A percentile compares a stretch with the other conserved stretches of the same genome.
These are phyloP conservation scores for Aphis craccivora DNA, from an alignment of 1,140 invertebrate species.

Conservation along the genomic window DNA sequence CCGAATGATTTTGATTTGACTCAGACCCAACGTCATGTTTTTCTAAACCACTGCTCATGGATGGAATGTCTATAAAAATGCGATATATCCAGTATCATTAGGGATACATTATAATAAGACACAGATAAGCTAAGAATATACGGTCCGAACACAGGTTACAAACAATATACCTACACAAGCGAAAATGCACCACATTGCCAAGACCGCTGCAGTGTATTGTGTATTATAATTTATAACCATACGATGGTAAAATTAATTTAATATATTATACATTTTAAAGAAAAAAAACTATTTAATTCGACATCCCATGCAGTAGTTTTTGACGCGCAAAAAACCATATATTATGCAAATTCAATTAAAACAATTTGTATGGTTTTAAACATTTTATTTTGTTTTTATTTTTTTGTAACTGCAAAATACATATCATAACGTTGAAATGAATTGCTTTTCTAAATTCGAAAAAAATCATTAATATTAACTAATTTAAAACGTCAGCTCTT, in stretches of 20 bases:
- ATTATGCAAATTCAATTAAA: conserved; percentile 1
- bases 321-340: neutral
- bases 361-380: neutral
- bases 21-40: conserved; percentile 24
- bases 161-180: neutral
- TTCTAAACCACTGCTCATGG: conserved; percentile 21
- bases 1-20: conserved; percentile 45
- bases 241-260: neutral
- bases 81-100: neutral
- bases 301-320: neutral
- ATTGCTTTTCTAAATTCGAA: neutral
- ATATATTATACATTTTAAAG: neutral
- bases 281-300: neutral
- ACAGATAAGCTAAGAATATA: neutral
- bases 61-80: conserved; percentile 41
- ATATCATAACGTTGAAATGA: neutral
- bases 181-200: neutral
- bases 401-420: neutral
- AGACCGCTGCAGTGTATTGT: neutral
- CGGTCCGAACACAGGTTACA: neutral
- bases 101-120: neutral
- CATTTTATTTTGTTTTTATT: neutral
- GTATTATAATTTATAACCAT: neutral
- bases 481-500: neutral
- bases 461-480: neutral